Base-by-base conservation (phyloP, 35 echinoderm and acorn worm genomes). In the Apostichopus japonicus region DNA sequence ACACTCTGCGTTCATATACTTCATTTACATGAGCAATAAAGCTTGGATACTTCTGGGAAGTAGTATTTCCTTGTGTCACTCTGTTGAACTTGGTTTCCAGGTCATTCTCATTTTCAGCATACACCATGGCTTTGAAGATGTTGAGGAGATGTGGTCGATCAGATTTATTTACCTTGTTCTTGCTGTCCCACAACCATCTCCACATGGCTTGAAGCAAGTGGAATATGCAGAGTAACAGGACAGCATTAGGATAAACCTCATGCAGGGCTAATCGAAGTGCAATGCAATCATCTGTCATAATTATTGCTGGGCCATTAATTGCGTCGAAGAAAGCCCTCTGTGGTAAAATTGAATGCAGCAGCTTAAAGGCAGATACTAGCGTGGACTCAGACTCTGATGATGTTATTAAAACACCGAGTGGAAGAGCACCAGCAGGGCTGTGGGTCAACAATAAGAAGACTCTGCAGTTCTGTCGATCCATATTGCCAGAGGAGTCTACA, bases 101-200 rank as follows among this genome's bases (percentile, higher is more conserved):
- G 70, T 55, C 44, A 87, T 82, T 1, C 10, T 52, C n/a, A 95
- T 86, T 55, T 65, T 44, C 27, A 90, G 93, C 56, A 16, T 77
- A 56, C 11, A 54, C 72, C 33, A 91, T 79, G 17, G 73, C 73
- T 70, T 91, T 91, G 17, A 91, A 27, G 25, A 79, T 17, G 21
- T 53, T 53, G 11, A 53, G 56, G 5, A 81, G 33, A 24, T 79
- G 22, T 8, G 33, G n/a, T 79, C 7, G 13, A 14, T 79, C 14
- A 6, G 13, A 8, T 21, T 53, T 81, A 14, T 5, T 5, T 13
- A 94, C 79, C 53, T 80, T 15, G 52, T 92, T 86, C 53, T 94
- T 94, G 19, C 33, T 59, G 57, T 92, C 76, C 96, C 91, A 97
- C 80, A 97, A 56, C 94, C 94, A 97, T 54, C 93, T 92, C 92